Conservation (phyloP, 2,888 invertebrate species). For the Anarsia innoxiella region DNA sequence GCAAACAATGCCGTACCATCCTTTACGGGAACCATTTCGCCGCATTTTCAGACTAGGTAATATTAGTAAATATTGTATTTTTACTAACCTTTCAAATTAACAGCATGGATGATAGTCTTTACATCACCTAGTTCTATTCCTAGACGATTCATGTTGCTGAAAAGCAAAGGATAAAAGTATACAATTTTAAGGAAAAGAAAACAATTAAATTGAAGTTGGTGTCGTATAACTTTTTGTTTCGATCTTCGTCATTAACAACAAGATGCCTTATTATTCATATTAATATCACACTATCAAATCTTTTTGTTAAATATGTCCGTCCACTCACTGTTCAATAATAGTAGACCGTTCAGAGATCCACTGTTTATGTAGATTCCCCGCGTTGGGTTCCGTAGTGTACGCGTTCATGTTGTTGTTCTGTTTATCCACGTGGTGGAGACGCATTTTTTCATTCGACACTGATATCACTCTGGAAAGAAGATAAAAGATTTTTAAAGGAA, state of each 20-base stretch:
- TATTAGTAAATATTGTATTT: constrained; percentile 1
- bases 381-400: constrained; percentile 57
- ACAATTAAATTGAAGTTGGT: no score
- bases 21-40: constrained; percentile 13
- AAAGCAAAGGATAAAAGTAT: constrained; percentile 24
- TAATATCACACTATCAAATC: no score
- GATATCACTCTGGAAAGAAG: constrained; percentile 72
- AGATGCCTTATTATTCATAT: no score
- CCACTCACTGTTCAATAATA: constrained; percentile 74
- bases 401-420: constrained; percentile 42
- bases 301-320: no score
- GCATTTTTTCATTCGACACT: constrained; percentile 74
- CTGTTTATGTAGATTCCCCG: constrained; percentile 56
- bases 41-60: constrained; percentile 34
- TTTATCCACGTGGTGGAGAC: constrained; percentile 56
- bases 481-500: no score
- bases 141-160: constrained; percentile 80
- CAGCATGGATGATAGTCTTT: constrained; percentile 80
- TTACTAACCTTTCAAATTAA: constrained; percentile 81
- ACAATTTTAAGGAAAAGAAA: no score
- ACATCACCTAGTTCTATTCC: constrained; percentile 86
- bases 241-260: no score
- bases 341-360: constrained; percentile 71
- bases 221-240: no score
- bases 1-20: constrained; percentile 13